Conservation (phyloP, 1,140 invertebrate species). For the Helicoverpa armigera region DNA sequence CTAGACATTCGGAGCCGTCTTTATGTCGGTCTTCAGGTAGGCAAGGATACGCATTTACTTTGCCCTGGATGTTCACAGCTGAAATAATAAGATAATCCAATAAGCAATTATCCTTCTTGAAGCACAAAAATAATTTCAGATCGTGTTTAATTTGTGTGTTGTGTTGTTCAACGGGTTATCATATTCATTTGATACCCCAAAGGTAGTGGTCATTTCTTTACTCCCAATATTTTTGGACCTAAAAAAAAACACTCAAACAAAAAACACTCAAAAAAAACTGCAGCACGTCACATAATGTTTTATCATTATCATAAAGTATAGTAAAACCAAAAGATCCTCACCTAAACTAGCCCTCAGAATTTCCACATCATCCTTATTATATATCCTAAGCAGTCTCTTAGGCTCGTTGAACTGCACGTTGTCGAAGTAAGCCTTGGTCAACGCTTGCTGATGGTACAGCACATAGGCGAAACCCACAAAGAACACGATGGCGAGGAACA, state of each 20-base stretch:
- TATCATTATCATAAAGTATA: neutral
- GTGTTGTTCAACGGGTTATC: no score
- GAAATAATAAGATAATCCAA: conserved; percentile 21
- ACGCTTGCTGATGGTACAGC: conserved; percentile 93
- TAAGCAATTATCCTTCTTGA: no score
- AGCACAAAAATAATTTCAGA: no score
- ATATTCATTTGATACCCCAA: no score
- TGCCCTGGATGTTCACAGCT: conserved; percentile 80
- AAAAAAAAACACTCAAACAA: no score
- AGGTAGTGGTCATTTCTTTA: no score
- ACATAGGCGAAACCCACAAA: conserved; percentile 94
- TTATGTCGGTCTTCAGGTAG: conserved; percentile 87
- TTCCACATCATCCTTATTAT: conserved; percentile 90
- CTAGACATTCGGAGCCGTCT: conserved; percentile 90
- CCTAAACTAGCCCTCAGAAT: conserved; percentile 91
- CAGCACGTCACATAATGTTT: no score
- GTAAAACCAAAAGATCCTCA: conserved; percentile 54
- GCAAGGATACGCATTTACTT: conserved; percentile 90
- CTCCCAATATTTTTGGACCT: no score
- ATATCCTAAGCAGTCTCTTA: conserved; percentile 91
- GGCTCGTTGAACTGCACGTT: conserved; percentile 94
- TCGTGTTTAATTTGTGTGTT: no score
- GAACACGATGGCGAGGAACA: conserved; percentile 93
- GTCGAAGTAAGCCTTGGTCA: conserved; percentile 93
- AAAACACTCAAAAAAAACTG: no score